Evolutionary conservation across 2,113 vertebrate genomes (phyloP), one percentile per base, ranked within the genome.

Genomic region (Colius striatus): DNA sequence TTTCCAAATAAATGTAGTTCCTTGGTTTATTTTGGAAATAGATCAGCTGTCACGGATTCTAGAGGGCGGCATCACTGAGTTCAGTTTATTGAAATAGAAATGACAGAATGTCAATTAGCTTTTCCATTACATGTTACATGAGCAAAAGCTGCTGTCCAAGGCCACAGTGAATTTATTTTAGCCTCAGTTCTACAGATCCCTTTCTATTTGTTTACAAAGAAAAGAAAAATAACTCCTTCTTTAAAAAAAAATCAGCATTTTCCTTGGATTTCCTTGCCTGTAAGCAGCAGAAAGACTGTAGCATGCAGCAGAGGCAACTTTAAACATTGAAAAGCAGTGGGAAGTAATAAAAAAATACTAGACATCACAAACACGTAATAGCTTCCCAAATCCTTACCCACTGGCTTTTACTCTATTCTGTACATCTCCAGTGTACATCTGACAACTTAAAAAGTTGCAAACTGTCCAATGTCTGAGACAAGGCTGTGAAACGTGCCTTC

Each of bases 1-100:
- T 94, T 97, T 97, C 88, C 51, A 88, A 78, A 86, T 86, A 96
- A 92, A 50, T 94, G 87, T 95, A 89, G 85, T 65, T 93, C 86
- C 55, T 91, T 85, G 73, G 72, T 89, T 92, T 95, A 92, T 92
- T 96, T 88, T 87, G 76, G 74, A 94, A 55, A 48, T 70, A 84
- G 79, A 81, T 96, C 83, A 90, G 20, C 74, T 94, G 91, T 80
- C 78, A 89, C 2, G 2, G 70, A 85, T 90, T 89, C 55, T 86
- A 90, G 84, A 92, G 92, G 76, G 62, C 0, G 10, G 72, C 65
- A 93, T 92, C 71, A 58, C 77, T 89, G 79, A 92, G 80, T 77
- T 86, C 72, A 84, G 75, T 74, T 96, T 91, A 81, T 63, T 82
- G 91, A 96, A 97, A 93, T 27, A 86, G 87, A 96, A 96, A 92